Base-by-base conservation (phyloP, 2,797 vertebrate genomes). In the Gallinago solitaria region DNA sequence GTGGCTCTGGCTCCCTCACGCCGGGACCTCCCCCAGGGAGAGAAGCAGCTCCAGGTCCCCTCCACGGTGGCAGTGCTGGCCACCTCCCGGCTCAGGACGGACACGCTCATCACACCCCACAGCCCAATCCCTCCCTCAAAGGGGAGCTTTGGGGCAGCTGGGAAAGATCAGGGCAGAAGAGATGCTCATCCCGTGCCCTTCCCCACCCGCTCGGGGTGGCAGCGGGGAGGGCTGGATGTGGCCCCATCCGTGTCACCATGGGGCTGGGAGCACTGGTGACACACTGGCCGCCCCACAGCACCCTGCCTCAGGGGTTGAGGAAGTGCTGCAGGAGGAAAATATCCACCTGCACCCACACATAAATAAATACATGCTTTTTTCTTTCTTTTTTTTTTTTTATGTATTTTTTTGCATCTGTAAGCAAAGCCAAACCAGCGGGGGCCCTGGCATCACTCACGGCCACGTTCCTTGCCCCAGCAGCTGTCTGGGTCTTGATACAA, bases 401-500 rank as follows among this genome's bases (percentile, higher is more conserved):
- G 39, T 39, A 39, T 39, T 41, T 30, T 89, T 57, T 47, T 28
- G 41, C 39, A 32, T 41, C 61, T 35, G 1, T 12, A 39, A 90
- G 70, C 53, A n/a, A 67, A 83, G 73, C 69, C 12, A 30, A 35
- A 2, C 0, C 77, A 35, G 56, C 11, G 32, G 9, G 48, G 5
- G 56, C 65, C 25, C 76, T 24, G 68, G 45, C 41, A 45, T 33
- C 69, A 35, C 76, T 56, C 8, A 1, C n/a, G 21, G 90, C 35
- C 13, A 0, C 0, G 1, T 16, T 51, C 54, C 65, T 12, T 9
- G 18, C 51, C 77, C 60, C 67, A 39, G 73, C 56, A 95, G 87
- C 91, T 91, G 37, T 51, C 83, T 80, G 80, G 88, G 53, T 87
- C 77, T 86, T 50, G 56, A 32, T 89, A 23, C 89, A 93, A 95